Base-by-base conservation (phyloP, 2,888 invertebrate species). In the Drosophila differens region DNA sequence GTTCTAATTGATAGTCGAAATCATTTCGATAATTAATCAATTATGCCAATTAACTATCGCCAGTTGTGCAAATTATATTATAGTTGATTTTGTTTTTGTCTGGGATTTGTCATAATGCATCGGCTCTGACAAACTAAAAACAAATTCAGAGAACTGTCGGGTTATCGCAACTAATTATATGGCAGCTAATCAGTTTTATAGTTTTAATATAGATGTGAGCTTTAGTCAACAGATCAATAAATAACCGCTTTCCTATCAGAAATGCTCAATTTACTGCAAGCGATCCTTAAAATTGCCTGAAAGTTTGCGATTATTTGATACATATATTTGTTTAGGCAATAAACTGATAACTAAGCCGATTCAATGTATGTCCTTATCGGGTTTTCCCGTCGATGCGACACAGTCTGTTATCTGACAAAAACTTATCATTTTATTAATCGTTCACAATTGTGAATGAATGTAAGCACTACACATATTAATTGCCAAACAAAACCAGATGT, bases 401-500 rank as follows among this genome's bases (percentile, higher is more conserved):
- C n/a, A 37, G 7, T 7, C 9, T n/a, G 19, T 60, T 44, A 55
- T 65, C 51, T 10, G 30, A 14, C 32, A 32, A 39, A 47, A n/a
- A 49, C 39, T 22, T n/a, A 57, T 16, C 5, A 41, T 30, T 28
- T 55, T 33, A 63, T 16, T 35, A 51, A 51, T 37, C 41, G 32
- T 32, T 32, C 12, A 22, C 22, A 30, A 44, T 58, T 44, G 16
- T 41, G 22, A 58, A 63, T 75, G 62, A 70, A 63, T 75, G 33
- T 3, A 14, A 37, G n/a, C 49, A 19, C 14, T 32, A 47, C 33
- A 28, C 32, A 14, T 12, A 32, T 41, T 75, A 51, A 76, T 54
- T 62, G 58, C 37, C 28, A n/a, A 41, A 64, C 10, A 53, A 59
- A 79, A 57, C 53, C 81, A 81, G 81, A 76, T 81, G 79, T 35